Evolutionary conservation across 1,140 invertebrate genomes (phyloP).

Genomic region (Pogonus chalceus): DNA sequence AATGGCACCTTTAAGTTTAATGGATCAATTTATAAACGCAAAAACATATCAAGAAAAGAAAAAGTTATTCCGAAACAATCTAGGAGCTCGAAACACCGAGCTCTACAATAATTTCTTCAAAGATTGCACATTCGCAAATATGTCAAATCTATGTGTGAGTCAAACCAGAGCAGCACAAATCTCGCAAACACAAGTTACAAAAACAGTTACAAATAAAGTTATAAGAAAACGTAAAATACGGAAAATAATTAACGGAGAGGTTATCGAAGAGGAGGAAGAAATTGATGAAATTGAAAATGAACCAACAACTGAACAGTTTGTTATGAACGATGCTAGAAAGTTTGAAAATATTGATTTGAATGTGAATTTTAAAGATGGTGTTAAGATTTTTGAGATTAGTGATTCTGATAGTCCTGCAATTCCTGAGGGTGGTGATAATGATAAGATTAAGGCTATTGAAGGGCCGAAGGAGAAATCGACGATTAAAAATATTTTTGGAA

Average conservation of each 20-base stretch:
- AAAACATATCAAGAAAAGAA: background rate
- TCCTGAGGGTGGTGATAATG: background rate
- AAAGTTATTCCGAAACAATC: background rate
- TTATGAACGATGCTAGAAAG: background rate
- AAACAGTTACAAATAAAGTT: background rate
- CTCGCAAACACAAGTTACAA: background rate
- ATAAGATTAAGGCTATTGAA: background rate
- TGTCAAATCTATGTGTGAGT: background rate
- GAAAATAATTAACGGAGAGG: background rate
- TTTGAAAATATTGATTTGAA: background rate
- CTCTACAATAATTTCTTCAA: background rate
- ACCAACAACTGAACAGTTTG: constrained; percentile 1
- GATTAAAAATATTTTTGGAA: background rate
- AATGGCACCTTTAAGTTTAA: no score
- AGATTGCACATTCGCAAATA: background rate
- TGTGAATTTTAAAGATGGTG: no score
- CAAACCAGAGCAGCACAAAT: background rate
- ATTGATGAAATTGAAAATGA: background rate
- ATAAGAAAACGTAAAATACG: background rate
- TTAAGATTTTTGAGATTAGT: background rate
- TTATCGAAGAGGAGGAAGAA: background rate
- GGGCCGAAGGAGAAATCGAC: background rate
- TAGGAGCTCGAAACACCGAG: no score
- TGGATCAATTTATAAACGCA: background rate
- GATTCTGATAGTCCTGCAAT: background rate